Base-by-base conservation (phyloP, 1,140 invertebrate genomes). In the Drosophila ercepeae region DNA sequence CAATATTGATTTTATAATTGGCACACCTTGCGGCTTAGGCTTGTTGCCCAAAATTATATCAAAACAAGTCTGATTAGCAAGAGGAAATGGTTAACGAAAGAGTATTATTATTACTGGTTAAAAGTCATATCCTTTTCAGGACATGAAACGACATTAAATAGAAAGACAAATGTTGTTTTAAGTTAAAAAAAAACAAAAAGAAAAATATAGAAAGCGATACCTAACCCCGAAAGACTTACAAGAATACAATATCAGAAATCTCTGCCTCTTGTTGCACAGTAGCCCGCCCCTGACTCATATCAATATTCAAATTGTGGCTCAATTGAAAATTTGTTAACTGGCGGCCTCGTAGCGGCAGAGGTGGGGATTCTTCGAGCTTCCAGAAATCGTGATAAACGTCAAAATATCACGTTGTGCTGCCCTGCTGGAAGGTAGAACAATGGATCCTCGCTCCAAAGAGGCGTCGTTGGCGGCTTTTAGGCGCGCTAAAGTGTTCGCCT, bases 241-340 rank as follows among this genome's bases (percentile, higher is more conserved):
- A 9, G 8, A 32, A 2, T 32, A 11, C 11, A 32, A 32, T 32
- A 32, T 32, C 29, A 53, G 18, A 51, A 79, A 86, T 86, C 75
- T 69, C 61, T 41, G 50, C 27, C 32, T 18, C 23, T 86, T 79
- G 71, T 53, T 23, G 44, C 46, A 86, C 76, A 81, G 81, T 76
- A 86, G 77, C 82, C 27, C 34, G 77, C 82, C 27, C 34, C 39
- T 46, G 57, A 19, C 36, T 32, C 74, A 71, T 78, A 88, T 88
- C 77, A 88, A 88, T 88, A 88, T 88, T 88, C 82, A 88, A 88
- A 88, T 88, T 88, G 82, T 82, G 82, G 82, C 82, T 88, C 82
- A 88, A 88, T 88, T 88, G 70, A 82, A 86, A 86, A 82, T 88
- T 88, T 88, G 82, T 81, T 82, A 88, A 88, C 82, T 88, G 18